Base-by-base conservation (phyloP, 2,113 vertebrate species). In the Smithornis capensis region DNA sequence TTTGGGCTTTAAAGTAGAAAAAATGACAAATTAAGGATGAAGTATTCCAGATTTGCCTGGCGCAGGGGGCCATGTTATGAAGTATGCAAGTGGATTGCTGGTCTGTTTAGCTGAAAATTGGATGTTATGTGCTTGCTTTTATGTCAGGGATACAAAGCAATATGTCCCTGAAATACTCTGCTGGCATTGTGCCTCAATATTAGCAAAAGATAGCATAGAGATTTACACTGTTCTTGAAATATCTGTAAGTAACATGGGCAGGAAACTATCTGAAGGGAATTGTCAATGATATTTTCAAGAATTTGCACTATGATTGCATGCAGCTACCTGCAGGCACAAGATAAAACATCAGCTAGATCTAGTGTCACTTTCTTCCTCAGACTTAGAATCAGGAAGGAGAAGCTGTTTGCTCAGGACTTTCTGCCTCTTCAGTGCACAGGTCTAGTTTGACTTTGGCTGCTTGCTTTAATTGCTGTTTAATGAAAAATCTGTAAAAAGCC, bases 381-480 rank as follows among this genome's bases (percentile, higher is more conserved):
- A 70, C 25, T 64, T 47, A 4, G 38, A 77, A 27, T 22, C 25
- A 56, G 45, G 22, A 57, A 90, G 63, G 35, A 33, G 91, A 83
- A 87, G 21, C 33, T 31, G 37, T 67, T 92, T 76, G 45, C 56
- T 94, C 85, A 81, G 77, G 52, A 19, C 44, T 90, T 94, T 94
- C 47, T 89, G 23, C 25, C 40, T 82, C 67, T 69, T 85, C 60
- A 12, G n/a, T 0, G 4, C 19, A 67, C 42, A 33, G 50, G 38
- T 50, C 52, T 88, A 35, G 27, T 79, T 83, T 85, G 79, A 37
- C 59, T 91, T 92, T 74, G 75, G 23, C 79, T 90, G 55, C 76
- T 65, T 94, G 52, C 76, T 94, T 85, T 90, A 93, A 90, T 81
- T 89, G 73, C 52, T 81, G 28, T 90, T 94, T 81, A 95, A 90